Evolutionary conservation across 53 echinoderm and acorn worm genomes (phyloP).

Genomic region (Glandiceps talaboti): DNA sequence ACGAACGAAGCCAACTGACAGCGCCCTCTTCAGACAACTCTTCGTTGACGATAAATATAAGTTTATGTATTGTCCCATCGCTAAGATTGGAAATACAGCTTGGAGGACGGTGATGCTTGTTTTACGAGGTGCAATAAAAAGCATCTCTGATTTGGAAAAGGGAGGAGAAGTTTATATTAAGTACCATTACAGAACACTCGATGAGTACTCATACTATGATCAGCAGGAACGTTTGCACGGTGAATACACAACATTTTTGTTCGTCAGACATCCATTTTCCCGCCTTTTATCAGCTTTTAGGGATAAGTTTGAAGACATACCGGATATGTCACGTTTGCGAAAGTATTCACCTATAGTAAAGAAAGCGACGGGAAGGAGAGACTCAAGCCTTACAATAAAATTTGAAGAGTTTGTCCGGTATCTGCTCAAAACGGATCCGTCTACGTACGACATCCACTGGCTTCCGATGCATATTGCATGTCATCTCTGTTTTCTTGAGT

Average conservation of each 20-base stretch:
- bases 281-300: constrained; percentile 58
- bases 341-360: not conserved
- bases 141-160: constrained; percentile 2
- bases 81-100: constrained; percentile 67
- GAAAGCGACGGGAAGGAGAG: not conserved
- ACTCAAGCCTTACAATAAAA: constrained; percentile 33
- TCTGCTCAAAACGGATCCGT: constrained; percentile 19
- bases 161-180: not conserved
- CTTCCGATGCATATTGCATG: constrained; percentile 55
- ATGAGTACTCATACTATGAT: constrained; percentile 19
- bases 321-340: not conserved
- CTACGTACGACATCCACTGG: constrained; percentile 39
- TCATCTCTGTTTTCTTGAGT: constrained; percentile 45
- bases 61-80: constrained; percentile 68
- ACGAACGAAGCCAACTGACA: constrained; percentile 36
- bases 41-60: constrained; percentile 52
- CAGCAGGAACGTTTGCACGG: constrained; percentile 39
- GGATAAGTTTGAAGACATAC: constrained; percentile 29
- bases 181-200: constrained; percentile 28
- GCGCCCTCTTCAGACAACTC: constrained; percentile 28
- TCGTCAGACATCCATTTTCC: constrained; percentile 66
- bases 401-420: constrained; percentile 60
- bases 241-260: constrained; percentile 57
- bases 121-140: constrained; percentile 26
- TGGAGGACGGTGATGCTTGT: constrained; percentile 76